phyloP scores from a whole-genome alignment of 2,113 vertebrate genomes.

The Antechinus stuartii region DNA sequence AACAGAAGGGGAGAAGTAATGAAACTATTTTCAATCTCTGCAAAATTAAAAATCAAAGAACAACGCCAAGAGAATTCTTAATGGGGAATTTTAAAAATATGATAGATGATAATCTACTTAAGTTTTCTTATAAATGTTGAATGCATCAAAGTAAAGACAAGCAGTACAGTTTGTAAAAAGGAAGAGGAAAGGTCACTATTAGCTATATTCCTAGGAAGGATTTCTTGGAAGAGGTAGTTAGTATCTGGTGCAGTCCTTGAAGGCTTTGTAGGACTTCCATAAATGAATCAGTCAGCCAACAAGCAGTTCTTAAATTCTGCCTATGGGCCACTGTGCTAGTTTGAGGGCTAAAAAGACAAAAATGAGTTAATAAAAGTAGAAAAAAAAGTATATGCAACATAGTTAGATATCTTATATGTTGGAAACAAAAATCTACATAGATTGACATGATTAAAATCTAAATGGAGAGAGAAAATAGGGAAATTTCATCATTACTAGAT shows the following conservation, averaged over 20 bases:
- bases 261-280: background rate
- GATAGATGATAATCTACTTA: background rate
- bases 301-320: background rate
- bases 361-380: background rate
- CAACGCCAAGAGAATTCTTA: background rate
- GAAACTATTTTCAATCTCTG: background rate
- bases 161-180: background rate
- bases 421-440: background rate
- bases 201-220: no score
- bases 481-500: background rate
- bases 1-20: no score
- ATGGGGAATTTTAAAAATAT: background rate
- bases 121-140: background rate
- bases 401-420: background rate
- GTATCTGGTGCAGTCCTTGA: background rate
- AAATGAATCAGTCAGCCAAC: background rate
- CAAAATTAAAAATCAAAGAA: background rate
- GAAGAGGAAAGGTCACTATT: background rate
- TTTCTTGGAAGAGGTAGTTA: no score
- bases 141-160: background rate
- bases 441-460: background rate
- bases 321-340: background rate
- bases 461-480: background rate
- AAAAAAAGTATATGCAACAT: background rate
- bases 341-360: background rate